These are phyloP conservation scores for Tautogolabrus adspersus DNA, from an alignment of 2,113 vertebrate genomes.

Conservation along the genomic window DNA sequence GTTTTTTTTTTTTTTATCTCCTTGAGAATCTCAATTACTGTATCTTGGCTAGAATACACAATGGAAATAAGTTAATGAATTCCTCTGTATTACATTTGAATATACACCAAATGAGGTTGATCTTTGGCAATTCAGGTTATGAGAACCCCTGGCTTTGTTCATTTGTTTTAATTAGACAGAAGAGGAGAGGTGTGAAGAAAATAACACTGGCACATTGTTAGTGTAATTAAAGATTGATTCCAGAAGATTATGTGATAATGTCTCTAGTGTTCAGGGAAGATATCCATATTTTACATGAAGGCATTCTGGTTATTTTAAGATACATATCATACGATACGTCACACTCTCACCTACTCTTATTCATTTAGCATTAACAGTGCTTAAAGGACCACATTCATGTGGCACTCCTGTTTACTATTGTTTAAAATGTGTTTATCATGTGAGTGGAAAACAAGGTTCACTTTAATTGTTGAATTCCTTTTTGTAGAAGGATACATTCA, in stretches of 20 bases:
- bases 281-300: constrained; percentile 43
- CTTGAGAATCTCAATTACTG: constrained; percentile 14
- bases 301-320: constrained; percentile 36
- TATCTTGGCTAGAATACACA: constrained; percentile 44
- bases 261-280: constrained; percentile 32
- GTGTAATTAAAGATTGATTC: constrained; percentile 71
- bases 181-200: constrained; percentile 59
- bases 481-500: neutral
- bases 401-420: constrained; percentile 30
- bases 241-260: constrained; percentile 49
- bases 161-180: constrained; percentile 77
- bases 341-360: neutral
- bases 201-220: constrained; percentile 61
- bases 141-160: constrained; percentile 75
- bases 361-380: constrained; percentile 44
- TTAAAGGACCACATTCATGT: constrained; percentile 36
- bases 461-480: constrained; percentile 14
- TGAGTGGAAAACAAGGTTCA: constrained; percentile 22
- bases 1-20: neutral
- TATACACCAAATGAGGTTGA: constrained; percentile 70
- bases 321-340: constrained; percentile 39
- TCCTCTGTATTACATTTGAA: constrained; percentile 65
- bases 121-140: constrained; percentile 71
- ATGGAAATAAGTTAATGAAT: constrained; percentile 65
- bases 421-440: constrained; percentile 26